Evolutionary conservation across 2,113 vertebrate species (phyloP), one percentile per base, ranked within the genome.

Genomic region (Amblyopsis rosae): DNA sequence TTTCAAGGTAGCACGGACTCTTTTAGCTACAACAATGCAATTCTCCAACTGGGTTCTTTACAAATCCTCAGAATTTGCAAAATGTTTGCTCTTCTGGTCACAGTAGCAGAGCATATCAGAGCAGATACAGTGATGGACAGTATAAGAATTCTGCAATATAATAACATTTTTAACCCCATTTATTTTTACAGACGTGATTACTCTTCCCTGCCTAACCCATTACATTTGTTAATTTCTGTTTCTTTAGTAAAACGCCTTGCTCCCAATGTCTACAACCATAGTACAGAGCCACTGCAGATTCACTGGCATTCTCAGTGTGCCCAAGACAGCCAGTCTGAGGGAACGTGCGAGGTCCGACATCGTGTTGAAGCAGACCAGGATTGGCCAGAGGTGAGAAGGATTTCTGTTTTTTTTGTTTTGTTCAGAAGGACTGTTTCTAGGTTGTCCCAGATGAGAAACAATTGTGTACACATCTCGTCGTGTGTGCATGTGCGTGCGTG

Each of bases 371-470:
- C 15, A 3, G 62, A 87, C 1, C 9, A 26, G 47, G 1, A 3
- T 12, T 92, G 91, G 91, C 10, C 41, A 9, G 12, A 87, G 91
- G 92, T 94, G 55, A 75, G 73, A 47, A 10, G 15, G 55, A 47
- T 16, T n/a, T 16, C 8, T 19, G 10, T n/a, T 15, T 17, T 17
- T 0, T 70, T 69, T 58, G 9, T 26, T 26, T 26, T 26, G 0
- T 65, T 75, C 62, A 11, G 49, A n/a, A 4, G 3, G 47, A 41
- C 65, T 74, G 12, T 49, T 13, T 65, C 26, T 12, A 50, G 9
- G 3, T 3, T 50, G 49, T 50, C 3, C 48, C 9, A 12, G 48
- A 11, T 13, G 12, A 50, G 3, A 50, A 11, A 50, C 9, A 50
- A 10, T 6, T 41, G 35, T 41, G 35, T 41, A 41, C 35, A 41